Conservation (phyloP, 2,888 invertebrate genomes). For the Odontomyia ornata region DNA sequence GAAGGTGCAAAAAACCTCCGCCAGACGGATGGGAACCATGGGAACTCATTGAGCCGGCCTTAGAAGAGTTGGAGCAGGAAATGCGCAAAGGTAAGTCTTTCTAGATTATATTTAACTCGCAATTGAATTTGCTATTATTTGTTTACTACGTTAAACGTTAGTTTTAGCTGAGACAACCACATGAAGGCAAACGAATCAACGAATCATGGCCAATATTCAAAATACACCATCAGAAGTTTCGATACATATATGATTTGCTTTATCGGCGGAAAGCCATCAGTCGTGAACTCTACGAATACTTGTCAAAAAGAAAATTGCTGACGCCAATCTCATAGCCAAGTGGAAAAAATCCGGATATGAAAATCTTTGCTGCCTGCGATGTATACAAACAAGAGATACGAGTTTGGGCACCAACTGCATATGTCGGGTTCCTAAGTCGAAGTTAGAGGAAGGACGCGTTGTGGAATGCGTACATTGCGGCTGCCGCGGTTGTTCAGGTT, state of each 20-base stretch:
- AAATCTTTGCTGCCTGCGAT: conserved; percentile 95
- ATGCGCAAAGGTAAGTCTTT: conserved; percentile 91
- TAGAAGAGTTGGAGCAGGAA: conserved; percentile 98
- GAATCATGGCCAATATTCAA: conserved; percentile 99
- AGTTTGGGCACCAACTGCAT: conserved; percentile 99
- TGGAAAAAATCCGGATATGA: conserved; percentile 99
- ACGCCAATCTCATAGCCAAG: conserved; percentile 96
- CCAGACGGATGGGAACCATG: conserved; percentile 99
- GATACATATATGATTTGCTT: conserved; percentile 96
- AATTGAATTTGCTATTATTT: conserved; percentile 21
- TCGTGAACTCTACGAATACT: conserved; percentile 94
- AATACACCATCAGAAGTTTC: conserved; percentile 96
- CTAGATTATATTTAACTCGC: too few relatives aligned
- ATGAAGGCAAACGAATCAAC: conserved; percentile 98
- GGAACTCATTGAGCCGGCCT: conserved; percentile 97
- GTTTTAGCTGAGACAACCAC: conserved; percentile 96
- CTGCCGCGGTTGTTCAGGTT: conserved; percentile 96
- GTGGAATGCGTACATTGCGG: conserved; percentile 99
- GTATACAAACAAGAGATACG: conserved; percentile 97
- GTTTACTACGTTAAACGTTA: neutral
- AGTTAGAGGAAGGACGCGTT: conserved; percentile 95
- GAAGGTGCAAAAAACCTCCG: conserved; percentile 89
- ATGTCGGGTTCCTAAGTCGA: conserved; percentile 96
- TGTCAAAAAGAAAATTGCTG: conserved; percentile 94
- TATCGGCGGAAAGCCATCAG: conserved; percentile 96